phyloP scores from a whole-genome alignment of 1,140 invertebrate genomes.

The Drosophila sturtevanti region DNA sequence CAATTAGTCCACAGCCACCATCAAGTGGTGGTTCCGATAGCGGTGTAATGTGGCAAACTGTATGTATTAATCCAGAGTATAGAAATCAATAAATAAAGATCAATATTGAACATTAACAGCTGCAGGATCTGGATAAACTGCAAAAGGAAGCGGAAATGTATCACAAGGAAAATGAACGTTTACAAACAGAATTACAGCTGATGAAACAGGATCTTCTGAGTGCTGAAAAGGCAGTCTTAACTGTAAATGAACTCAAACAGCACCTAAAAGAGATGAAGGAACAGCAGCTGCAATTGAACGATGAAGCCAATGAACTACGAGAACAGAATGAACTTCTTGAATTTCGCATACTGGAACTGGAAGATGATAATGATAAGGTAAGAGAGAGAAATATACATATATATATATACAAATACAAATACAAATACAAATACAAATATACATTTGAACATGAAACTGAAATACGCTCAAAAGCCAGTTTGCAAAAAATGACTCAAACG shows the following conservation, averaged over 20 bases:
- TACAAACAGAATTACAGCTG: slow-evolving; percentile 70
- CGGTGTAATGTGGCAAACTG: slow-evolving; percentile 81
- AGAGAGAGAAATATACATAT: too few relatives aligned
- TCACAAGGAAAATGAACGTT: slow-evolving; percentile 74
- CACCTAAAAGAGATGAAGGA: slow-evolving; percentile 76
- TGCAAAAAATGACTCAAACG: slow-evolving; percentile 35
- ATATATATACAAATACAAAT: too few relatives aligned
- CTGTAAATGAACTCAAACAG: slow-evolving; percentile 66
- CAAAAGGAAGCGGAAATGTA: slow-evolving; percentile 79
- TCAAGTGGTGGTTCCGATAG: slow-evolving; percentile 71
- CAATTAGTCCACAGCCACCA: slow-evolving; percentile 81
- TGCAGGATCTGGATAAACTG: slow-evolving; percentile 78
- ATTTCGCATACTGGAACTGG: slow-evolving; percentile 84
- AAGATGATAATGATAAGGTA: slow-evolving; percentile 83
- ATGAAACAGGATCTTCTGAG: slow-evolving; percentile 77
- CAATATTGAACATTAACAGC: slow-evolving; percentile 42
- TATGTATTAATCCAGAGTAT: slow-evolving; percentile 43
- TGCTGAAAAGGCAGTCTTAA: slow-evolving; percentile 60
- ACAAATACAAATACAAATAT: too few relatives aligned
- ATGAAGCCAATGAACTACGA: slow-evolving; percentile 83
- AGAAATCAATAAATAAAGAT: not conserved
- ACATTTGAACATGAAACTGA: not conserved
- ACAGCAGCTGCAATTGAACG: slow-evolving; percentile 79
- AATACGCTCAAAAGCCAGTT: slow-evolving; percentile 56
- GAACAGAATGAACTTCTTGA: slow-evolving; percentile 84